Evolutionary conservation across 2,888 invertebrate species (phyloP), one percentile per base, ranked within the genome.

Genomic region (Sycophila texana): DNA sequence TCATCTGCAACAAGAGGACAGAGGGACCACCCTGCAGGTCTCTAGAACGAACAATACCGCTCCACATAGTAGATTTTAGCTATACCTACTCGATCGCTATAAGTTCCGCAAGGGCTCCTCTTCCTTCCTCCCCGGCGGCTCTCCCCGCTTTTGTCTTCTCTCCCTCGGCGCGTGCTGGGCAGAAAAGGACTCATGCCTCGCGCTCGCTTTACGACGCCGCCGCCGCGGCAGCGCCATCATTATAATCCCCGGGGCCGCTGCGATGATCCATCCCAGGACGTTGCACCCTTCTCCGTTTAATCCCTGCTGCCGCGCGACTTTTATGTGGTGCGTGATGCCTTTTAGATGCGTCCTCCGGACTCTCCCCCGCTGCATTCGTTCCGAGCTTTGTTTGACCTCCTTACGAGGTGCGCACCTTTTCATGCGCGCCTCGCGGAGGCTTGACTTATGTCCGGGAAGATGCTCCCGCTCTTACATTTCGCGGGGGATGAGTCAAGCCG

Each of bases 221-320:
- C 39, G 39, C 39, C 10, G 49, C 75, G 51, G 39, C 39, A 0
- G 49, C 75, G 51, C 51, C 74, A 51, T 75, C 39, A 61, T 76
- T 76, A 70, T 76, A 76, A 76, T 76, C 68, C 68, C 70, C 22
- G 30, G 22, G 51, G 55, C 60, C 61, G 63, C 55, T n/a, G 13
- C 18, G 55, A 55, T 55, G 67, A 67, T 53, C 53, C 14, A 53
- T 20, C 70, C 5, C 55, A 20, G 74, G 63, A 61, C 61, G 47
- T 70, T 76, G 70, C 70, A 75, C 70, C 49, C 67, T 70, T 72
- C 49, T 26, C 49, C 58, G 39, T 18, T 39, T 10, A 13, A 49
- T 39, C 39, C 39, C 39, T 39, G 39, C 39, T 5, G 22, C 18
- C n/a, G 47, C 47, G 20, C 39, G 39, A 20, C 20, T 10, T 49